Evolutionary conservation across 2,888 invertebrate genomes (phyloP), one percentile per base, ranked within the genome.

Genomic region (Panzeria rudis): DNA sequence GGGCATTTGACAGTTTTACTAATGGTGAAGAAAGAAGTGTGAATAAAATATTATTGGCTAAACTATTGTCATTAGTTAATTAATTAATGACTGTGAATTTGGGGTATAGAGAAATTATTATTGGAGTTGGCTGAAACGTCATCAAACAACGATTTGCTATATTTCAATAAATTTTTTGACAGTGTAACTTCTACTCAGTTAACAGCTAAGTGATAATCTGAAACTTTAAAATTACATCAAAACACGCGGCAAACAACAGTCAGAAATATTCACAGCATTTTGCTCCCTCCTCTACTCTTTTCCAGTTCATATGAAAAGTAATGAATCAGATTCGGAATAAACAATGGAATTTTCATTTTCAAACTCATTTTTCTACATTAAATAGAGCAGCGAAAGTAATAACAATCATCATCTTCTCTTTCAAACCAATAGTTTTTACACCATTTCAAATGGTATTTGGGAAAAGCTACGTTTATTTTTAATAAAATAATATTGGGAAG

Each of bases 171-270:
- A 59, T 35, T n/a, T 59, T 72, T n/a, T 61, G 15, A 11, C 20
- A 17, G 47, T 59, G 72, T 59, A 44, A 32, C 5, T 47, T 6
- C 23, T 41, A 29, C 15, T 25, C 17, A 23, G 64, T 41, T 25
- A 66, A 29, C 15, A n/a, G 29, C 11, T 15, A 56, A 15, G 32
- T 25, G 17, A 47, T 59, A 17, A 80, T 72, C 59, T 61, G 59
- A 6, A 7, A 20, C 38, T 68, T 61, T 73, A 17, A 68, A 61
- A 66, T 66, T 72, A 59, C 59, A 61, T 7, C 59, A 66, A 59
- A 4, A 50, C 38, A 68, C 13, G 59, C 66, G 35, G 23, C 38
- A 25, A 54, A 54, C n/a, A 11, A 38, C 1, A 38, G 2, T 13
- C 0, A 32, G 35, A 23, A 47, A 59, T 3, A 44, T 20, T 52